phyloP scores from a whole-genome alignment of 2,888 invertebrate genomes.

The Hirudinaria manillensis region DNA sequence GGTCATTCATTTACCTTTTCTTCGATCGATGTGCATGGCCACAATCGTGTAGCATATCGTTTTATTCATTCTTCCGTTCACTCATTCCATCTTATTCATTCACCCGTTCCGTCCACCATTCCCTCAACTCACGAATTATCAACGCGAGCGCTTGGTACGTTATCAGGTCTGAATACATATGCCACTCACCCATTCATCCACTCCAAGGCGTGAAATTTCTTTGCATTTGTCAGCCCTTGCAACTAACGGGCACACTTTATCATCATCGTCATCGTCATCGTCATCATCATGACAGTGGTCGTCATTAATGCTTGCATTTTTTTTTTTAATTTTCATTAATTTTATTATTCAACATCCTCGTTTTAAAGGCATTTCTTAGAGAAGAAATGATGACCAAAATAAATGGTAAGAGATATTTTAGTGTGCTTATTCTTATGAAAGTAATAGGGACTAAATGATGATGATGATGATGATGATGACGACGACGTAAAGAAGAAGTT shows the following conservation, averaged over 20 bases:
- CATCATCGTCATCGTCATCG: slow-evolving; percentile 19
- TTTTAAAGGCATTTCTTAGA: no score
- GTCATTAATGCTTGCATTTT: not conserved
- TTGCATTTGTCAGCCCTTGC: slow-evolving; percentile 12
- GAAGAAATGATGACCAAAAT: no score
- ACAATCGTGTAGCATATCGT: not conserved
- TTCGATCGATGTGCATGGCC: not conserved
- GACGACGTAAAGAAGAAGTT: no score
- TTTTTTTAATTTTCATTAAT: not conserved
- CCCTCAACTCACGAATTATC: slow-evolving; percentile 9
- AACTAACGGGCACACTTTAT: not conserved
- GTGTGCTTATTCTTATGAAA: not conserved
- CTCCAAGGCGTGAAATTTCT: slow-evolving; percentile 18
- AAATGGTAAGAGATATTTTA: not conserved
- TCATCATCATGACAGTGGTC: slow-evolving; percentile 3
- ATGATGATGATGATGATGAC: no score
- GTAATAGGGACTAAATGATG: not conserved
- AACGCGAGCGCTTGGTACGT: slow-evolving; percentile 1
- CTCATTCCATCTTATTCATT: slow-evolving; percentile 13
- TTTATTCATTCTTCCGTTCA: slow-evolving; percentile 21
- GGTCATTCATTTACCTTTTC: slow-evolving; percentile 1
- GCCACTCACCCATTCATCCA: slow-evolving; percentile 15
- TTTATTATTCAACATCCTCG: no score
- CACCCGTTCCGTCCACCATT: not conserved
- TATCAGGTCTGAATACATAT: not conserved